Conservation (phyloP, 37 sponge, comb jelly and placozoan genomes). For the Dysidea cf. avara region DNA sequence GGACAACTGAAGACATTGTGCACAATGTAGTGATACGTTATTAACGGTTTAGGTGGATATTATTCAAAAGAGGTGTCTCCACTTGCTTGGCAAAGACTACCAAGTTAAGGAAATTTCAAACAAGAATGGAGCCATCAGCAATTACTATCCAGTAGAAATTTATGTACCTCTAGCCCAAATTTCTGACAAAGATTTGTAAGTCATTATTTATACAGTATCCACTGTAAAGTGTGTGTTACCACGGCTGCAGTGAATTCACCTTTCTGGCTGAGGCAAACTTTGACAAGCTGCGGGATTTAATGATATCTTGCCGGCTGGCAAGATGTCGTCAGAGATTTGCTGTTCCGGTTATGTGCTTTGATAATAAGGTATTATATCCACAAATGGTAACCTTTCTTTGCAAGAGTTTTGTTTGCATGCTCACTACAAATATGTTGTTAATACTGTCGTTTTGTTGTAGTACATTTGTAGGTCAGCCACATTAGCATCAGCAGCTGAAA, state of each 20-base stretch:
- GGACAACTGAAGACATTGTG: not conserved
- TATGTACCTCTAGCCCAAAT: not conserved
- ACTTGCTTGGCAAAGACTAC: slow-evolving; percentile 71
- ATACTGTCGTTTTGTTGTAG: slow-evolving; percentile 23
- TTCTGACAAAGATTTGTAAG: not conserved
- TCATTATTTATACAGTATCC: not conserved
- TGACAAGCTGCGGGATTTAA: slow-evolving; percentile 55
- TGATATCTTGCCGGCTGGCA: slow-evolving; percentile 74
- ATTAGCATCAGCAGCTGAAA: slow-evolving; percentile 80
- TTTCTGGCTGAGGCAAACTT: slow-evolving; percentile 18
- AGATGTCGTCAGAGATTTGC: slow-evolving; percentile 89
- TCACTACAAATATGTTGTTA: not conserved
- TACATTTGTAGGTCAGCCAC: slow-evolving; percentile 90
- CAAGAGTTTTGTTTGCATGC: too few relatives aligned
- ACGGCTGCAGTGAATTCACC: not conserved
- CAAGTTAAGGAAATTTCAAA: slow-evolving; percentile 33
- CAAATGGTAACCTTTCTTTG: too few relatives aligned
- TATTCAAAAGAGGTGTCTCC: slow-evolving; percentile 63
- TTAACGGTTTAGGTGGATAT: slow-evolving; percentile 43
- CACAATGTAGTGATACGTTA: not conserved
- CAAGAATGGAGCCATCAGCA: not conserved
- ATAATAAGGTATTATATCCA: slow-evolving; percentile 64
- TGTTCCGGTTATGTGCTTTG: slow-evolving; percentile 86
- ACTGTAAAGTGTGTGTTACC: not conserved
- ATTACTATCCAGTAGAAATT: not conserved